Base-by-base conservation (phyloP, 2,113 vertebrate species). In the Sander vitreus region DNA sequence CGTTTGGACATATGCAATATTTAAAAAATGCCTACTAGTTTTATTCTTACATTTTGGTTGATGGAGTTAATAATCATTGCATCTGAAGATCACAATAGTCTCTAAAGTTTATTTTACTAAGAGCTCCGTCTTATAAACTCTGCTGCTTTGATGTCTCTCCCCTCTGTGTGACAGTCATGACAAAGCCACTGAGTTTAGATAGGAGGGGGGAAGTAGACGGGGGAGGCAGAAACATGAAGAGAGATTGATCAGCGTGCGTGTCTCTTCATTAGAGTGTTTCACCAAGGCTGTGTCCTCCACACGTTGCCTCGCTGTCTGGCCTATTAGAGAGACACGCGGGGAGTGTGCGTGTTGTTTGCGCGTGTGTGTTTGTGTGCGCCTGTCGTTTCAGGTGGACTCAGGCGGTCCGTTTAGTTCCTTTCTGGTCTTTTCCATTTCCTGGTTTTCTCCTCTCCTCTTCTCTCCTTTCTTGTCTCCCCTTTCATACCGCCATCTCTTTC, bases 181-280 rank as follows among this genome's bases (percentile, higher is more conserved):
- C 81, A 70, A 64, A 86, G 69, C 69, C 30, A 2, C 25, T 69
- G 74, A 67, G 78, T 87, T 75, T 70, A 70, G 60, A 62, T 62
- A 0, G 67, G 39, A 33, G 78, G 39, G 57, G 69, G 78, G 36
- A 2, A 21, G 81, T 0, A 6, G 73, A 73, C 53, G 21, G 51
- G 76, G 84, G 78, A 48, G 74, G 80, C 43, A 30, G 83, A 36
- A 68, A 71, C 76, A 89, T 81, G 65, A 90, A 90, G 86, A 84
- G 76, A 72, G 80, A 84, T 63, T 62, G 73, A 88, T 83, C 89
- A 88, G 87, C 84, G 13, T 91, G 87, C 80, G 88, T 73, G 86
- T 94, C 89, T 93, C 91, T 93, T 95, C 93, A 93, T 94, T 93
- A 94, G 88, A 82, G 89, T 81, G 85, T 81, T 93, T 79, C 81